Evolutionary conservation across 2,113 vertebrate genomes (phyloP).

Genomic region (Triplophysa dalaica): DNA sequence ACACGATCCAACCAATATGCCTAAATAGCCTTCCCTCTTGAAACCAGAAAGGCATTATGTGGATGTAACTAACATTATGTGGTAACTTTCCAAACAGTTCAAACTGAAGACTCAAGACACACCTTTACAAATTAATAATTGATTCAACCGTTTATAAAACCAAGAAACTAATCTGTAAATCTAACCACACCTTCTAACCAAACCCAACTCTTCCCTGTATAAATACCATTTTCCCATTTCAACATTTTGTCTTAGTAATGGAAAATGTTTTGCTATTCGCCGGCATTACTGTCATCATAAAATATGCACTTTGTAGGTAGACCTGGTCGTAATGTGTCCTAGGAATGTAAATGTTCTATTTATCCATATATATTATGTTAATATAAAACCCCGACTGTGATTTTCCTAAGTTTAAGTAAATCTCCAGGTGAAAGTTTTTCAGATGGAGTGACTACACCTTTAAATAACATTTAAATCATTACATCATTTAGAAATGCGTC

Average conservation of each 20-base stretch:
- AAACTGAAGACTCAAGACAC: background rate
- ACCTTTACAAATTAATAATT: background rate
- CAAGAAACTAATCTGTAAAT: background rate
- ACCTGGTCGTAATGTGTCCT: background rate
- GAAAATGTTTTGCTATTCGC: background rate
- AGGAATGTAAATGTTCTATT: no score
- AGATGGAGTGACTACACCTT: background rate
- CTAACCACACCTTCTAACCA: constrained; percentile 11
- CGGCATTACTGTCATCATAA: background rate
- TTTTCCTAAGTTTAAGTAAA: no score
- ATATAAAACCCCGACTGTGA: background rate
- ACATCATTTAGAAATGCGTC: background rate
- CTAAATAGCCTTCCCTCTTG: background rate
- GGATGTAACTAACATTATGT: background rate
- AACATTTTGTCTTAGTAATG: background rate
- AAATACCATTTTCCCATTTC: background rate
- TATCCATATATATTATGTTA: background rate
- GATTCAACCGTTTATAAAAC: background rate
- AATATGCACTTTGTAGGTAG: background rate
- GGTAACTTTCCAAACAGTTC: background rate
- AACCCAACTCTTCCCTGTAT: background rate
- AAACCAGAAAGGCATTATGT: background rate
- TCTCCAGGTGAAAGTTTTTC: no score
- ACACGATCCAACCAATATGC: background rate
- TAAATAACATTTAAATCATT: background rate